Evolutionary conservation across 2,113 vertebrate species (phyloP).

Genomic region (Zosterops borbonicus): DNA sequence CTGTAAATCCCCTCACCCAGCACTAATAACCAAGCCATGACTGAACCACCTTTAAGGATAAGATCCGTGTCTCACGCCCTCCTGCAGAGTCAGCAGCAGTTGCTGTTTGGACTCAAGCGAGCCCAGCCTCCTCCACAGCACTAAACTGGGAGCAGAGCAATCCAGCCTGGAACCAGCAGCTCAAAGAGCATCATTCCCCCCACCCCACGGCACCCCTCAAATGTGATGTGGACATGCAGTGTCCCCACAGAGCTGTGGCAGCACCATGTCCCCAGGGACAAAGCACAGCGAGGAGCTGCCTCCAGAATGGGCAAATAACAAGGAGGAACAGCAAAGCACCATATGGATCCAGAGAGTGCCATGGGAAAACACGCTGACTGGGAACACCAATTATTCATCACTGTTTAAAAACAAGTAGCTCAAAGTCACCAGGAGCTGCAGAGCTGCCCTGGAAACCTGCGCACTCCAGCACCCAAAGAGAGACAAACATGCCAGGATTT

Average conservation of each 20-base stretch:
- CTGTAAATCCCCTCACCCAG: not conserved
- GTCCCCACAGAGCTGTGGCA: not conserved
- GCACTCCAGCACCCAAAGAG: not conserved
- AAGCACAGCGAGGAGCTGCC: not conserved
- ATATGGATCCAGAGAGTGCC: not conserved
- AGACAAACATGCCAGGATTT: not conserved
- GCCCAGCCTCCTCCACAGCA: accelerated
- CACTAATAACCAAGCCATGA: not conserved
- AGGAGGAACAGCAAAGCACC: not conserved
- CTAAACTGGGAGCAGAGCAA: not conserved
- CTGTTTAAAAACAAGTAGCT: not conserved
- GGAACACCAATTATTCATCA: not conserved
- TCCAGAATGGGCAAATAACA: not conserved
- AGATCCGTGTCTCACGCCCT: accelerated
- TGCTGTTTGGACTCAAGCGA: not conserved
- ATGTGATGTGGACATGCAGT: accelerated
- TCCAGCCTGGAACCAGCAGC: not conserved
- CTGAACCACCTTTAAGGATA: not conserved
- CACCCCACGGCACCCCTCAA: accelerated
- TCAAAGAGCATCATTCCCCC: accelerated
- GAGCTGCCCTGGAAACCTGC: not conserved
- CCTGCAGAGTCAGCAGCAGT: not conserved
- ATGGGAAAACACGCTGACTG: not conserved
- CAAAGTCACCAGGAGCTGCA: not conserved
- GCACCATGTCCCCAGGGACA: accelerated